A percentile compares a stretch with the other conserved stretches of the same genome.
phyloP scores from a whole-genome alignment of 2,113 vertebrate species.

The Pogonocichla stellata region DNA sequence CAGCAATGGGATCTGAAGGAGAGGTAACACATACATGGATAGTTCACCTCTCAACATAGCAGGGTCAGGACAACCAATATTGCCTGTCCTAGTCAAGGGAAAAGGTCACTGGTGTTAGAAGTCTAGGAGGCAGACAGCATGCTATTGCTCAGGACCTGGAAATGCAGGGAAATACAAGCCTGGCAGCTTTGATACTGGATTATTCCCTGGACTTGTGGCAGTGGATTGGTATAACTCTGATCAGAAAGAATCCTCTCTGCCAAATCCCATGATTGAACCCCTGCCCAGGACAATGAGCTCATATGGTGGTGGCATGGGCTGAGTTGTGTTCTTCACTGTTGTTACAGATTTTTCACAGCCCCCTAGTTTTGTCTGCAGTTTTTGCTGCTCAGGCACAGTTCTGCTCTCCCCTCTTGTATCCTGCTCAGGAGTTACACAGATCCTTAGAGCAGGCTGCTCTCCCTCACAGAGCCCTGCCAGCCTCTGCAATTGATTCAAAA shows the following conservation, averaged over 20 bases:
- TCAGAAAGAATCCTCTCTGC: constrained; percentile 5
- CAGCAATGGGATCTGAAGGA: background rate
- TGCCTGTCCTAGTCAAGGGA: background rate
- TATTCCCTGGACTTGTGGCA: background rate
- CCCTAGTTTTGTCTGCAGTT: background rate
- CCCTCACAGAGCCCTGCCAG: background rate
- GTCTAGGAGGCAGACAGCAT: background rate
- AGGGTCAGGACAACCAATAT: background rate
- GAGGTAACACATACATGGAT: background rate
- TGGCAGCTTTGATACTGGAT: background rate
- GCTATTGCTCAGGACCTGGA: background rate
- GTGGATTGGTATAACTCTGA: background rate
- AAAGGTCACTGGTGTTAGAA: background rate
- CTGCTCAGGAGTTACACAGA: background rate
- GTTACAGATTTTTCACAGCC: constrained; percentile 13
- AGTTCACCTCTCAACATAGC: background rate
- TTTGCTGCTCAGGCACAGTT: background rate
- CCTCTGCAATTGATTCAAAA: background rate
- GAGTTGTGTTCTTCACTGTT: constrained; percentile 13
- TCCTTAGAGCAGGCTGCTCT: background rate
- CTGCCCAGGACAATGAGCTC: constrained; percentile 18
- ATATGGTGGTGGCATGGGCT: background rate
- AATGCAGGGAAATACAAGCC: background rate
- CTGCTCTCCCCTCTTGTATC: background rate
- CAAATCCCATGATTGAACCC: background rate